Conservation (phyloP, 2,888 invertebrate genomes). For the Catonia carolina region DNA sequence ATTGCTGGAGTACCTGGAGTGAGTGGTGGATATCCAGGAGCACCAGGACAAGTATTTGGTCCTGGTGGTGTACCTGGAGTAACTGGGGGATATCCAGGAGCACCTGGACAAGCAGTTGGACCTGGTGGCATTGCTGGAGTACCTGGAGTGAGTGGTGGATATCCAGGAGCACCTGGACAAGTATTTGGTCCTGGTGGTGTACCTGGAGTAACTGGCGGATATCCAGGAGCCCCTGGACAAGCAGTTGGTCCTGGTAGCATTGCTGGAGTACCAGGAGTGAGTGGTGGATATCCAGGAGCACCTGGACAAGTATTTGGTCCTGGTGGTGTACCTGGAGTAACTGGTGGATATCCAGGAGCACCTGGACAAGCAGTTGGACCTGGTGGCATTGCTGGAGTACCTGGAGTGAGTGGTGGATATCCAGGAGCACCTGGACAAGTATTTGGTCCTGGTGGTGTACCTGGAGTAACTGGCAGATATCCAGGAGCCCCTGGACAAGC, state of each 20-base stretch:
- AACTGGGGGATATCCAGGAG: slow-evolving; percentile 18
- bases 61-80: slow-evolving; percentile 23
- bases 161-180: slow-evolving; percentile 25
- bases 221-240: slow-evolving; percentile 14
- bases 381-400: slow-evolving; percentile 23
- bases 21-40: slow-evolving; percentile 29
- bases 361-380: slow-evolving; percentile 23
- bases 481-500: slow-evolving; percentile 24
- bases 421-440: too few species aligned
- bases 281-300: slow-evolving; percentile 24
- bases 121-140: background rate
- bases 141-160: too few species aligned
- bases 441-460: too few species aligned
- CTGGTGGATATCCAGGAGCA: slow-evolving; percentile 27
- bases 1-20: slow-evolving; percentile 8
- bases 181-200: background rate
- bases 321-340: slow-evolving; percentile 22
- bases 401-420: slow-evolving; percentile 16
- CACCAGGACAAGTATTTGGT: slow-evolving; percentile 20
- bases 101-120: background rate
- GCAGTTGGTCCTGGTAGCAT: too few species aligned
- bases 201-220: slow-evolving; percentile 2
- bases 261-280: slow-evolving; percentile 26
- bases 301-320: slow-evolving; percentile 1
- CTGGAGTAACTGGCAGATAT: slow-evolving; percentile 21